These are phyloP conservation scores for Clarias laeviceps DNA, from an alignment of 2,797 vertebrate species.

Conservation along the genomic window DNA sequence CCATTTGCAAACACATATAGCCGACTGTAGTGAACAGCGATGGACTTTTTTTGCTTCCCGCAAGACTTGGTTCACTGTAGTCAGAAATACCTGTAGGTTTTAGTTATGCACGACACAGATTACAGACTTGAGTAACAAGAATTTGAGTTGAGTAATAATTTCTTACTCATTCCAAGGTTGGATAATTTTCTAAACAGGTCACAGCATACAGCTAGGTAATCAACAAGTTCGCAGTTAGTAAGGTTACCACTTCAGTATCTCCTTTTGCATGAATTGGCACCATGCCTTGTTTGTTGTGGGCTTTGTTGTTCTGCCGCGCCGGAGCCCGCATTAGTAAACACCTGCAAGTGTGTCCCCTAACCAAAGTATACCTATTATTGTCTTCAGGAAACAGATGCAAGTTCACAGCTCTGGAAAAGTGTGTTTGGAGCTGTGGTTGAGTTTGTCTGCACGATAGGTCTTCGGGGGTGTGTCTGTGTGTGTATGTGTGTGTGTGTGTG, in stretches of 20 bases:
- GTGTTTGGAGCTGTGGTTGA: conserved; percentile 80
- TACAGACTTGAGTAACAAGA: background rate
- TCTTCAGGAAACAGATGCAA: conserved; percentile 85
- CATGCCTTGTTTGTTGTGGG: conserved; percentile 52
- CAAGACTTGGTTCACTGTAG: background rate
- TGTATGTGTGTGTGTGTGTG: conserved; percentile 64
- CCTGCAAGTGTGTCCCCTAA: conserved; percentile 72
- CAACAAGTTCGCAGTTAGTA: conserved; percentile 24
- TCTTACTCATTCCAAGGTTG: conserved; percentile 37
- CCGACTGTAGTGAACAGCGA: background rate
- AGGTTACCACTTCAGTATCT: conserved; percentile 23
- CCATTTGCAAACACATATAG: background rate
- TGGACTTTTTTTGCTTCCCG: background rate
- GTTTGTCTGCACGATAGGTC: conserved; percentile 75
- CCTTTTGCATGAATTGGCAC: conserved; percentile 39
- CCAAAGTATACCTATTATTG: conserved; percentile 78
- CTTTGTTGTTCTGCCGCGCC: conserved; percentile 34
- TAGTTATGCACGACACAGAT: no score
- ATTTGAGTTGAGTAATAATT: background rate
- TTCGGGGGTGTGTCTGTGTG: conserved; percentile 56
- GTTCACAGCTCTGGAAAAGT: conserved; percentile 80
- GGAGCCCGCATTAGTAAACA: conserved; percentile 63
- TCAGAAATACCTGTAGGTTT: conserved; percentile 5
- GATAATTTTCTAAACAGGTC: conserved; percentile 37
- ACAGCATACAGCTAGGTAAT: conserved; percentile 31